Base-by-base conservation (phyloP, 2,113 vertebrate genomes). In the Thomomys bottae region DNA sequence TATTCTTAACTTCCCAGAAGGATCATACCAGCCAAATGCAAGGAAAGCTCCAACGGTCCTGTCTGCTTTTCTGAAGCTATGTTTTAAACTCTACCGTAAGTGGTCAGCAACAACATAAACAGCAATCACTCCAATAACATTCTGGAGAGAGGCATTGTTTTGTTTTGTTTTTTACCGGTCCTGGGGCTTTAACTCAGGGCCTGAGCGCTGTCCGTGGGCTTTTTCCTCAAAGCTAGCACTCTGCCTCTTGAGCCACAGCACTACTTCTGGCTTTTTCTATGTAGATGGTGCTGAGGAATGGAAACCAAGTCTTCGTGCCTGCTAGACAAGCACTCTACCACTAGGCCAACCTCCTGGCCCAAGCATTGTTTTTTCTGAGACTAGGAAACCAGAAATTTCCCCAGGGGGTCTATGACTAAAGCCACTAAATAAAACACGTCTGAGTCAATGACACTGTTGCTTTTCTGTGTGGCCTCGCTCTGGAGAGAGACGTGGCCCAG, bases 401-500 rank as follows among this genome's bases (percentile, higher is more conserved):
- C 90, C 86, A 86, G 84, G 93, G 94, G 84, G 45, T 79, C 77
- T 63, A 84, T 95, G 91, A 96, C 94, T 89, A 94, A 95, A 94
- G 54, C 59, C 92, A 89, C 12, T 95, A 95, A 96, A 95, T 92
- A 95, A 95, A 96, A 57, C 70, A 93, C 79, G 76, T 92, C 87
- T 42, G 67, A 67, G 45, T 77, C 3, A 30, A 87, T 49, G 26
- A 34, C 70, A 59, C 32, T 14, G 70, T 84, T 6, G 64, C 81
- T 84, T 34, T n/a, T 28, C 32, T 59, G 57, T 2, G 3, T 26
- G 68, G 68, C 63, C 63, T 68, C 6, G 4, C 76, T 80, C 92
- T 82, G 72, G 36, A 61, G 54, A 94, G 36, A 61, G 54, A 94
- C 88, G 24, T 28, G 42, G 88, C 78, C 63, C 61, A 34, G 49